These are phyloP conservation scores for Endotricha flammealis DNA, from an alignment of 2,888 invertebrate species.

Conservation along the genomic window DNA sequence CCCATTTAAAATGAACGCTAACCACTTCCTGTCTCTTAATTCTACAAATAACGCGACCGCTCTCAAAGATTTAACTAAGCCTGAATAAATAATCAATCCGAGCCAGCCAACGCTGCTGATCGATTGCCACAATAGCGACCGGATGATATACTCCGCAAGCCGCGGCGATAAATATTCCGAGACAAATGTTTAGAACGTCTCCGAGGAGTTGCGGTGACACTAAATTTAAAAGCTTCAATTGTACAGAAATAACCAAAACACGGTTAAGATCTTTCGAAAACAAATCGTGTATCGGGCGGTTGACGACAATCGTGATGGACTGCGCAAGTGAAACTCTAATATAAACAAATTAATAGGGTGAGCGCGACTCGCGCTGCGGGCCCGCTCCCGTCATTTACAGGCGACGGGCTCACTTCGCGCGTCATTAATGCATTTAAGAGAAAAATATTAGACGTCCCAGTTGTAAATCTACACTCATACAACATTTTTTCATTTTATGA, in stretches of 20 bases:
- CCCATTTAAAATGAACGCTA: conserved; percentile 55
- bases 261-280: conserved; percentile 76
- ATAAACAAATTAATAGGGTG: conserved; percentile 77
- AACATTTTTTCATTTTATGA: conserved; percentile 46
- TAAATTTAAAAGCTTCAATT: conserved; percentile 77
- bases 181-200: conserved; percentile 75
- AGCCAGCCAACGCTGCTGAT: conserved; percentile 66
- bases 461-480: conserved; percentile 52
- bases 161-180: conserved; percentile 73
- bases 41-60: conserved; percentile 65
- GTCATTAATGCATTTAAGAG: conserved; percentile 49
- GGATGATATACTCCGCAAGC: conserved; percentile 73
- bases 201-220: conserved; percentile 75
- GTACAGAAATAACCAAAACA: conserved; percentile 77
- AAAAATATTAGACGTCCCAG: conserved; percentile 49
- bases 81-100: conserved; percentile 75
- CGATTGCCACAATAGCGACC: conserved; percentile 73
- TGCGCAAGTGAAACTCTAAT: conserved; percentile 76
- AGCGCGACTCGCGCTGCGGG: too few species aligned
- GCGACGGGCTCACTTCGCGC: conserved; percentile 33
- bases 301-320: conserved; percentile 76
- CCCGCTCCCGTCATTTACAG: conserved; percentile 48
- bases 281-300: conserved; percentile 75
- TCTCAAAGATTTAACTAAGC: conserved; percentile 68
- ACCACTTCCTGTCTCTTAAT: conserved; percentile 59